These are phyloP conservation scores for Crypturellus tataupa DNA, from an alignment of 2,797 vertebrate species.

Conservation along the genomic window DNA sequence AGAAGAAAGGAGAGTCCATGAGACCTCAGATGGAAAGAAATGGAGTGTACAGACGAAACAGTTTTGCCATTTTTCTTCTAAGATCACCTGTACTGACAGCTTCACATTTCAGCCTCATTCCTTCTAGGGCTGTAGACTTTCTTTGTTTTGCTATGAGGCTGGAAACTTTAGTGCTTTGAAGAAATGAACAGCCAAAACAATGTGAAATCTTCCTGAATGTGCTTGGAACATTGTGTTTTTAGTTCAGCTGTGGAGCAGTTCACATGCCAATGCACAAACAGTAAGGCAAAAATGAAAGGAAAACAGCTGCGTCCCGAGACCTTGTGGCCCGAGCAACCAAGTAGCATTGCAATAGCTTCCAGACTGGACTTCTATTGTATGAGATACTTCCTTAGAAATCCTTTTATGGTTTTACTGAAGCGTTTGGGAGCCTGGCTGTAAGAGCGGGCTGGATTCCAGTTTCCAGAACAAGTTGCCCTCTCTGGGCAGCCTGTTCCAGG, in stretches of 20 bases:
- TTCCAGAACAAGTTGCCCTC: neutral
- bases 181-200: neutral
- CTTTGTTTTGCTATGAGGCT: neutral
- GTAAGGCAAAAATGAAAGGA: neutral
- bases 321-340: neutral
- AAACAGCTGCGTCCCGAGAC: neutral
- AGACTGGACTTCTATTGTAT: neutral
- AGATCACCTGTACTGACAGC: neutral
- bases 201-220: conserved; percentile 8
- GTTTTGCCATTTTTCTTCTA: neutral
- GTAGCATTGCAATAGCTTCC: neutral
- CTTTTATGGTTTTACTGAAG: neutral
- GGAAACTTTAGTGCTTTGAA: neutral
- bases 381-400: neutral
- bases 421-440: neutral
- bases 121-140: neutral
- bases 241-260: neutral
- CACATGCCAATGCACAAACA: neutral
- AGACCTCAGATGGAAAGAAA: neutral
- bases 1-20: neutral
- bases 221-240: conserved; percentile 48
- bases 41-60: neutral
- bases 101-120: neutral
- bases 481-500: no score
- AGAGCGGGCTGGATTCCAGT: neutral